Conservation (phyloP, 2,888 invertebrate species). For the Drosophila lutescens region DNA sequence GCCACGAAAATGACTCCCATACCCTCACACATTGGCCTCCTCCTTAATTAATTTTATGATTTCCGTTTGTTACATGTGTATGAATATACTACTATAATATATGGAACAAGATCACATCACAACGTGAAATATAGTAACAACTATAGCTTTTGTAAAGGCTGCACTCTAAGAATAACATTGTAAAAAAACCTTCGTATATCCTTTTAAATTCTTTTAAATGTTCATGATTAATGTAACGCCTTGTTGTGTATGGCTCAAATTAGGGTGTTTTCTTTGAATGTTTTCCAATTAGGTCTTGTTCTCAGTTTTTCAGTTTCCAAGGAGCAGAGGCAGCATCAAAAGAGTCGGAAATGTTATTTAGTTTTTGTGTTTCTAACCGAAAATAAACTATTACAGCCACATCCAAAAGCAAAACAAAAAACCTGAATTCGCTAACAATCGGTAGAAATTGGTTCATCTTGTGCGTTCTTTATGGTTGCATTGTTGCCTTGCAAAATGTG, state of each 20-base stretch:
- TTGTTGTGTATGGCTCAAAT: conserved; percentile 11
- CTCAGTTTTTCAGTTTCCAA: not conserved
- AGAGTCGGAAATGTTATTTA: conserved; percentile 23
- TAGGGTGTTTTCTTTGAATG: not conserved
- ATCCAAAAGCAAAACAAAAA: conserved; percentile 5
- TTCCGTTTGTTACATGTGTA: conserved; percentile 15
- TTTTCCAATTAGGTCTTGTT: conserved; percentile 8
- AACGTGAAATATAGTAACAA: conserved; percentile 27
- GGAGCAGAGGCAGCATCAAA: conserved; percentile 11
- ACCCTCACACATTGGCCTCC: conserved; percentile 27
- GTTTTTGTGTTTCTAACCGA: conserved; percentile 15
- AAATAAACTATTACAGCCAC: conserved; percentile 12
- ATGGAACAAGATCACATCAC: conserved; percentile 22
- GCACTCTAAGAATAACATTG: conserved; percentile 18
- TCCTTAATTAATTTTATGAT: conserved; percentile 25
- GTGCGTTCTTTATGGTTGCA: conserved; percentile 14
- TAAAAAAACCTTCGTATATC: conserved; percentile 11
- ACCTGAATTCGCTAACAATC: conserved; percentile 29
- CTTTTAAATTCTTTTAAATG: conserved; percentile 11
- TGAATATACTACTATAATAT: conserved; percentile 19
- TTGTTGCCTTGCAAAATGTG: not conserved
- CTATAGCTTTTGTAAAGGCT: conserved; percentile 26
- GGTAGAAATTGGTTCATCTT: conserved; percentile 13
- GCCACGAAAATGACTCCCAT: conserved; percentile 17
- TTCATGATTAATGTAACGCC: conserved; percentile 1